Evolutionary conservation across 2,113 vertebrate species (phyloP).

Genomic region (Lepus timidus): DNA sequence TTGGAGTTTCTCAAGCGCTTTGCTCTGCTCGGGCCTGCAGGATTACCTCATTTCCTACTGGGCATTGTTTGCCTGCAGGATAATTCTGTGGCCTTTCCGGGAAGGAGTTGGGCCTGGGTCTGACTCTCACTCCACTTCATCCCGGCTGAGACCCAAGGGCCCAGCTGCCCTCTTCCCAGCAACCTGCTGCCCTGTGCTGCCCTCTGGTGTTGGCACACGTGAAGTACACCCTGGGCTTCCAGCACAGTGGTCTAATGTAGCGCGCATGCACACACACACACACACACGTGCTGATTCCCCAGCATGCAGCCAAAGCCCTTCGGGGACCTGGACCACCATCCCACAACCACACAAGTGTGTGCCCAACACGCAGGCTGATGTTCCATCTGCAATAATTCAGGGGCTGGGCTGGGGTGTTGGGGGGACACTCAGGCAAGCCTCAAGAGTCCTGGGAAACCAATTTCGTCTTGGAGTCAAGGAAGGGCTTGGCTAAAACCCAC

Average conservation of each 20-base stretch:
- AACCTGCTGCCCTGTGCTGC: neutral
- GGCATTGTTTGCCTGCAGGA: neutral
- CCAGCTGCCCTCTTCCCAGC: neutral
- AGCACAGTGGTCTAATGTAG: neutral
- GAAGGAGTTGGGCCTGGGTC: neutral
- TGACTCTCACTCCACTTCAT: neutral
- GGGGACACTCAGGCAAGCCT: neutral
- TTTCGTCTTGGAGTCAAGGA: neutral
- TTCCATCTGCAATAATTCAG: neutral
- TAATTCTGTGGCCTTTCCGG: neutral
- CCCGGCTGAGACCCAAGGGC: neutral
- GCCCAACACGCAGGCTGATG: neutral
- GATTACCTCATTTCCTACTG: conserved; percentile 63
- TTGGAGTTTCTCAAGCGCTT: neutral
- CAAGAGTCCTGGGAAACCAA: neutral
- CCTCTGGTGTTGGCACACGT: neutral
- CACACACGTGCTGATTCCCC: no score
- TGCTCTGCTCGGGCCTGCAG: neutral
- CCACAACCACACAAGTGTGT: neutral
- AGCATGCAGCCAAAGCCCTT: no score
- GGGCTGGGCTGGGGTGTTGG: no score
- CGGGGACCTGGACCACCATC: no score
- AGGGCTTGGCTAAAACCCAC: neutral
- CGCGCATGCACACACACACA: no score
- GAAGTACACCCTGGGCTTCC: neutral